Evolutionary conservation across 2,888 invertebrate species (phyloP).

Genomic region (Pterobdella sp.): DNA sequence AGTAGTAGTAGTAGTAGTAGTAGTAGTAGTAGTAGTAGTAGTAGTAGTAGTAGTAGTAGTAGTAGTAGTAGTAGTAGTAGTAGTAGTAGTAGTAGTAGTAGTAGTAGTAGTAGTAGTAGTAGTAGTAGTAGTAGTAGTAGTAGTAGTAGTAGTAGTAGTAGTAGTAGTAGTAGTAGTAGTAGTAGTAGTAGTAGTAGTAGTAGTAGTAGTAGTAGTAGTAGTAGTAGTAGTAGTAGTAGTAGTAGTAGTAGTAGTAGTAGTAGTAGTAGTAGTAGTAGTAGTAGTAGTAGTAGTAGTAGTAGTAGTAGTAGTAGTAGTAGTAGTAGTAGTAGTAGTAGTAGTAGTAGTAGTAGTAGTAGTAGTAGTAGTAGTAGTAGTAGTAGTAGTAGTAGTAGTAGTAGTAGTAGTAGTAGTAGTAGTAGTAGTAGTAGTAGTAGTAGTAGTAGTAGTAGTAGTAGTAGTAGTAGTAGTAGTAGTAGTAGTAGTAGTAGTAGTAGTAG

Average conservation of each 20-base stretch:
- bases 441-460: constrained; percentile 34
- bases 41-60: constrained; percentile 32
- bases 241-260: constrained; percentile 33
- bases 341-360: constrained; percentile 30
- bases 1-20: constrained; percentile 32
- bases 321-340: constrained; percentile 31
- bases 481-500: constrained; percentile 34
- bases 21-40: constrained; percentile 34
- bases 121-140: neutral
- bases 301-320: constrained; percentile 32
- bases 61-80: constrained; percentile 30
- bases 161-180: neutral
- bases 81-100: constrained; percentile 1
- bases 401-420: neutral
- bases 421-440: constrained; percentile 12
- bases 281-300: constrained; percentile 32
- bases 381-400: constrained; percentile 8
- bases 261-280: constrained; percentile 33
- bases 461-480: constrained; percentile 34
- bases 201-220: constrained; percentile 15
- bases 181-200: constrained; percentile 9
- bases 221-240: constrained; percentile 13
- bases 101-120: neutral
- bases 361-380: constrained; percentile 22
- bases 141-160: neutral